Conservation (phyloP, 2,888 invertebrate species). For the Ptilodon capucinus region DNA sequence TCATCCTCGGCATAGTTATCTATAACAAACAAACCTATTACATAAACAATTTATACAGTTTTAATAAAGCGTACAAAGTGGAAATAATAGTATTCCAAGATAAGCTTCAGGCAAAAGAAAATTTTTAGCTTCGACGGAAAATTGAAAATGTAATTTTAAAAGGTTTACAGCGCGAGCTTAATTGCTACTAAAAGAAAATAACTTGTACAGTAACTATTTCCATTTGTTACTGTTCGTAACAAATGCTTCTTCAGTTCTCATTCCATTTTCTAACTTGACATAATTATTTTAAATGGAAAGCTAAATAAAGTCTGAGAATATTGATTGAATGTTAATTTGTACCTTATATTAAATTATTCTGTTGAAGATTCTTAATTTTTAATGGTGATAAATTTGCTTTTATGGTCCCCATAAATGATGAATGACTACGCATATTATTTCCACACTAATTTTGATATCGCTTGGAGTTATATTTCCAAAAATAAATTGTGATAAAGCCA, state of each 20-base stretch:
- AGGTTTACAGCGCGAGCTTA: slow-evolving; percentile 26
- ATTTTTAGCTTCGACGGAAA: not conserved
- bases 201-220: slow-evolving; percentile 25
- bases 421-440: too few relatives aligned
- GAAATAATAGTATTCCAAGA: not conserved
- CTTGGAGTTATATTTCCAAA: too few relatives aligned
- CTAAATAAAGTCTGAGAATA: not conserved
- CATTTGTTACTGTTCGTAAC: slow-evolving; percentile 36
- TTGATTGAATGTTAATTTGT: too few relatives aligned
- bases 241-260: slow-evolving; percentile 14
- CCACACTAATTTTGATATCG: too few relatives aligned
- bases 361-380: too few relatives aligned
- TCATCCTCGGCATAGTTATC: slow-evolving; percentile 89
- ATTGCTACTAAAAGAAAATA: slow-evolving; percentile 44
- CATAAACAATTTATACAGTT: not conserved
- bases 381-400: too few relatives aligned
- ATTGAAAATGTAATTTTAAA: not conserved
- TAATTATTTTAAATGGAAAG: too few relatives aligned
- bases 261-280: not conserved
- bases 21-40: slow-evolving; percentile 54
- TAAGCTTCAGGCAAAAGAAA: not conserved
- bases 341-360: too few relatives aligned
- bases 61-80: not conserved
- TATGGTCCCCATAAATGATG: too few relatives aligned
- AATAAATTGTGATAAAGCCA: too few relatives aligned